Evolutionary conservation across 92 coral and sea anemone genomes (phyloP).

Genomic region (Epizoanthus illoricatus): DNA sequence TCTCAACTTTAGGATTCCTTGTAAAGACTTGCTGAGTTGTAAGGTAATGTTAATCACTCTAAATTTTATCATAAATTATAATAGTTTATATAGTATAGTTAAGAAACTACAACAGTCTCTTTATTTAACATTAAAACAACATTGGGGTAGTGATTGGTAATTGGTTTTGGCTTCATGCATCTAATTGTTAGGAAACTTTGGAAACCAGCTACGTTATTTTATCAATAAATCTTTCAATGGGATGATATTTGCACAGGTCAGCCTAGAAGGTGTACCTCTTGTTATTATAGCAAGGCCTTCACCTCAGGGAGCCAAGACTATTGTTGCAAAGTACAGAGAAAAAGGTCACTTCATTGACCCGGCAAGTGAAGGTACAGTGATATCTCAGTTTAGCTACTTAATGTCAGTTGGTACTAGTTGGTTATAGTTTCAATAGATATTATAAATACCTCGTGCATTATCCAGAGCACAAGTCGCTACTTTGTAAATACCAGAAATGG

Average conservation of each 20-base stretch:
- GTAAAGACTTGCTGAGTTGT: constrained; percentile 62
- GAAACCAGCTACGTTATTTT: neutral
- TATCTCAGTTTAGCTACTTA: neutral
- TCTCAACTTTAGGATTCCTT: constrained; percentile 57
- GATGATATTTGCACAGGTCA: constrained; percentile 45
- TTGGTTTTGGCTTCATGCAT: too few relatives aligned
- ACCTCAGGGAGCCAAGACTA: constrained; percentile 50
- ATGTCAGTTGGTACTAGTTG: neutral
- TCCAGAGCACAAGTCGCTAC: too few relatives aligned
- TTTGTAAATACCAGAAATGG: too few relatives aligned
- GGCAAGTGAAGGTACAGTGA: constrained; percentile 48
- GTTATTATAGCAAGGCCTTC: constrained; percentile 63
- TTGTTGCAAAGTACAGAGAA: constrained; percentile 58
- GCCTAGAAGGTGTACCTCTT: constrained; percentile 60
- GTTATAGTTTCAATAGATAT: neutral
- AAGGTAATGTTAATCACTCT: constrained; percentile 30
- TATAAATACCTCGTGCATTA: too few relatives aligned
- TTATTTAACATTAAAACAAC: too few relatives aligned
- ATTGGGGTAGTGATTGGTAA: too few relatives aligned
- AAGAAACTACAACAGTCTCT: too few relatives aligned
- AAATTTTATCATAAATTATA: too few relatives aligned
- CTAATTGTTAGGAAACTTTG: too few relatives aligned
- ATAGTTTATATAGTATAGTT: too few relatives aligned
- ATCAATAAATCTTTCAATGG: neutral
- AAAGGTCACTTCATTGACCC: constrained; percentile 63